Conservation (phyloP, 2,797 vertebrate species). For the Limnodromus scolopaceus region DNA sequence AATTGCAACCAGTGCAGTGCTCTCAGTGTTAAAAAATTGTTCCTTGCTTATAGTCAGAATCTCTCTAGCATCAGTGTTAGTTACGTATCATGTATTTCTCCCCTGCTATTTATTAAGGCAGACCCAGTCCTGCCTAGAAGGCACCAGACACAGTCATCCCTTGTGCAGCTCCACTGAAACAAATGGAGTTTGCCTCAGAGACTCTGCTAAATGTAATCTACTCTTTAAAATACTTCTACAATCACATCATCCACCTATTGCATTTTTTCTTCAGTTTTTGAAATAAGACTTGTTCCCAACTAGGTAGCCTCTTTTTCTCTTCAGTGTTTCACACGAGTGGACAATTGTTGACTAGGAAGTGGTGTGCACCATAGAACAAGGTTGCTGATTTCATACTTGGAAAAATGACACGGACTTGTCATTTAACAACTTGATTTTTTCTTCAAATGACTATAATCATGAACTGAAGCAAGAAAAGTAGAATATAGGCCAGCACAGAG, state of each 20-base stretch:
- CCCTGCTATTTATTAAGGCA: background rate
- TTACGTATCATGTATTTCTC: background rate
- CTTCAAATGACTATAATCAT: background rate
- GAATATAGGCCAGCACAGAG: background rate
- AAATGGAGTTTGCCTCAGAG: background rate
- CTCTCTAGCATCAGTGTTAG: background rate
- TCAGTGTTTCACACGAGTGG: accelerated
- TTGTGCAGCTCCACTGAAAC: background rate
- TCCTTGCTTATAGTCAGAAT: background rate
- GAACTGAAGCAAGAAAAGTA: background rate
- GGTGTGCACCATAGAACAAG: background rate
- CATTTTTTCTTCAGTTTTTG: background rate
- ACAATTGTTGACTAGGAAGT: background rate
- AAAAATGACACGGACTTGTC: background rate
- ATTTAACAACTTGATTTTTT: background rate
- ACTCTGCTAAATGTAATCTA: background rate
- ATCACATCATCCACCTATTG: background rate
- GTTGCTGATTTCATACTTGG: background rate
- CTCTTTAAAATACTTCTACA: background rate
- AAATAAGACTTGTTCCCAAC: background rate
- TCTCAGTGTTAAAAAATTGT: background rate
- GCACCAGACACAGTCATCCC: background rate
- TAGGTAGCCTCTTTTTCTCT: background rate
- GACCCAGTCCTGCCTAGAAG: background rate
- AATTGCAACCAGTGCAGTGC: background rate